These are phyloP conservation scores for Onychomys torridus DNA, from an alignment of 2,797 vertebrate genomes.

Conservation along the genomic window DNA sequence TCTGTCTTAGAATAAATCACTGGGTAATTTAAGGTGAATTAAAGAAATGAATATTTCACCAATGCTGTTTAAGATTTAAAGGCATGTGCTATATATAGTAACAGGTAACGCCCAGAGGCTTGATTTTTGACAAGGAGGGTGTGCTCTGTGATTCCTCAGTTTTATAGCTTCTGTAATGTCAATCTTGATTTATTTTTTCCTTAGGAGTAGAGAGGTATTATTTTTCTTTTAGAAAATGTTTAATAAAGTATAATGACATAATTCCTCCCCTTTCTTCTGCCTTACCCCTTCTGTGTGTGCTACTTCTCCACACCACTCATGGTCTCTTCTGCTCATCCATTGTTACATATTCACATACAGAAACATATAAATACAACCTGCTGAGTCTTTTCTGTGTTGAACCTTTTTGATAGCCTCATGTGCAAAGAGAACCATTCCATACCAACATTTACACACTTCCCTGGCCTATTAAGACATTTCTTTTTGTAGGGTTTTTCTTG, in stretches of 20 bases:
- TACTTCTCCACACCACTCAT: rapidly evolving
- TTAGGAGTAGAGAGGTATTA: background rate
- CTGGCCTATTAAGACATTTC: background rate
- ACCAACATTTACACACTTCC: background rate
- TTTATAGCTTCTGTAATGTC: background rate
- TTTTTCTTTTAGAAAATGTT: background rate
- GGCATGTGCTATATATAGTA: background rate
- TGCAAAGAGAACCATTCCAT: background rate
- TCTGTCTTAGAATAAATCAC: background rate
- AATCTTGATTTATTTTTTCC: background rate
- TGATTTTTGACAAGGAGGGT: background rate
- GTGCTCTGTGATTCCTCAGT: background rate
- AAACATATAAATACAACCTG: no score
- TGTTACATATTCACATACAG: background rate
- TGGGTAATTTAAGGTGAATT: background rate
- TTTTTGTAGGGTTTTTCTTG: background rate
- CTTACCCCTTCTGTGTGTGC: no score
- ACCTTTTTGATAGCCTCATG: background rate
- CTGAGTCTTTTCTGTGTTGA: background rate
- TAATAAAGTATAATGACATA: background rate
- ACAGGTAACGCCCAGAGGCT: no score
- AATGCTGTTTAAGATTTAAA: background rate
- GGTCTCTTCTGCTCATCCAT: background rate
- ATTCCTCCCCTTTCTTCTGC: background rate
- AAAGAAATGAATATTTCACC: background rate